These are phyloP conservation scores for Reticulitermes speratus DNA, from an alignment of 1,140 invertebrate species.

Conservation along the genomic window DNA sequence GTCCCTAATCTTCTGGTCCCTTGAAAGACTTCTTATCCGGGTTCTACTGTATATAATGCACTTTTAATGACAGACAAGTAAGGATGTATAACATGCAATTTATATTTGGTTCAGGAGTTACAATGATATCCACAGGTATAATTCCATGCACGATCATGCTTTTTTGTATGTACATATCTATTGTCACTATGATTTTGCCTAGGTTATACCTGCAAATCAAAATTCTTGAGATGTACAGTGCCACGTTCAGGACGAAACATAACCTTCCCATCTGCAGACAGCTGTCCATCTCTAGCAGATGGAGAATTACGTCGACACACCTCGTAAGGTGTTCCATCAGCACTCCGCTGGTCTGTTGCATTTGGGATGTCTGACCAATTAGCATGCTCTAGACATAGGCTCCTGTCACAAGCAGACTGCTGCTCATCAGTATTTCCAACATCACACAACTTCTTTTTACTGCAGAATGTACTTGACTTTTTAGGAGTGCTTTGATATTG, in stretches of 20 bases:
- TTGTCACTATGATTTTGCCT: background rate
- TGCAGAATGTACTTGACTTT: background rate
- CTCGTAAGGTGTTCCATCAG: background rate
- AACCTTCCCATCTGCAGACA: background rate
- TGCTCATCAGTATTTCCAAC: background rate
- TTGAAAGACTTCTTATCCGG: no score
- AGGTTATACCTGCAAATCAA: background rate
- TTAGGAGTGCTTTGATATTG: background rate
- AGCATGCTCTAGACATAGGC: background rate
- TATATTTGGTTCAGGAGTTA: background rate
- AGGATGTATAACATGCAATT: no score
- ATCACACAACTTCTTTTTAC: background rate
- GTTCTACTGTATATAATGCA: no score
- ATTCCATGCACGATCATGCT: background rate
- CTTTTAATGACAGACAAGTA: no score
- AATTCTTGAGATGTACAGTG: background rate
- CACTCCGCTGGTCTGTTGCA: background rate
- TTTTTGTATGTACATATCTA: background rate
- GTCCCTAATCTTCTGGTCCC: no score
- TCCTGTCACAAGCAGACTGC: background rate
- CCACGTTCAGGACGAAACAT: background rate
- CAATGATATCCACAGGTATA: background rate
- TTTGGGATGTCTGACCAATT: background rate
- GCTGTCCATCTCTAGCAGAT: background rate
- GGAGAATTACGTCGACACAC: background rate